A percentile compares a stretch with the other conserved stretches of the same genome.
Evolutionary conservation across 35 echinoderm and acorn worm genomes (phyloP).

Genomic region (Ophiothrix spiculata): DNA sequence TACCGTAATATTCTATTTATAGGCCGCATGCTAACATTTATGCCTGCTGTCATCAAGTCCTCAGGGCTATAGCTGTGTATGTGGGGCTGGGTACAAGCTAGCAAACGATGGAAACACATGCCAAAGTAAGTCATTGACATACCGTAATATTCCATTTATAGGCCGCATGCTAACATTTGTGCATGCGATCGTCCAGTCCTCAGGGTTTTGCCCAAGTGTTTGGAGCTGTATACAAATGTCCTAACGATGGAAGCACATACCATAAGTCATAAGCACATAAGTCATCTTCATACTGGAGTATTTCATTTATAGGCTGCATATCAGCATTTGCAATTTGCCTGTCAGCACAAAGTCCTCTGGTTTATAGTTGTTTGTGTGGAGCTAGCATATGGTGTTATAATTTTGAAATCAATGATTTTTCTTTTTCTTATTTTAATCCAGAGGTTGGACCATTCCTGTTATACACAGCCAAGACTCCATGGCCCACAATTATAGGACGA

Average conservation of each 20-base stretch:
- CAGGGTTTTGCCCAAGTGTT: constrained; percentile 44
- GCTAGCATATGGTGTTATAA: not conserved
- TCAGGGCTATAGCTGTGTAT: constrained; percentile 41
- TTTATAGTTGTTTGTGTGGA: constrained; percentile 54
- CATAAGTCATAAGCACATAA: no score
- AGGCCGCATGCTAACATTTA: constrained; percentile 43
- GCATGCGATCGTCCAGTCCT: constrained; percentile 38
- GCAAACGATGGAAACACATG: constrained; percentile 30
- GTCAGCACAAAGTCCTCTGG: constrained; percentile 17
- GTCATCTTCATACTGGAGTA: no score
- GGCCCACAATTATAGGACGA: not conserved
- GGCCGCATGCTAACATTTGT: constrained; percentile 51
- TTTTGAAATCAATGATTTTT: not conserved
- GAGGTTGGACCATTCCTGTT: constrained; percentile 37
- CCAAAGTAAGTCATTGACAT: no score
- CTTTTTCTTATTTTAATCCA: not conserved
- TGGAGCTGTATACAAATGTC: constrained; percentile 36
- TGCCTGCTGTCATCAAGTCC: constrained; percentile 53
- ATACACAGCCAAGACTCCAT: not conserved
- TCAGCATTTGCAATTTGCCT: constrained; percentile 47
- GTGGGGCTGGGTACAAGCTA: constrained; percentile 46
- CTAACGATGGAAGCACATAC: constrained; percentile 25
- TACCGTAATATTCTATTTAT: no score
- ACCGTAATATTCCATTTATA: no score
- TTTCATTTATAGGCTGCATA: no score